phyloP scores from a whole-genome alignment of 2,888 invertebrate species.

The Merodon equestris region DNA sequence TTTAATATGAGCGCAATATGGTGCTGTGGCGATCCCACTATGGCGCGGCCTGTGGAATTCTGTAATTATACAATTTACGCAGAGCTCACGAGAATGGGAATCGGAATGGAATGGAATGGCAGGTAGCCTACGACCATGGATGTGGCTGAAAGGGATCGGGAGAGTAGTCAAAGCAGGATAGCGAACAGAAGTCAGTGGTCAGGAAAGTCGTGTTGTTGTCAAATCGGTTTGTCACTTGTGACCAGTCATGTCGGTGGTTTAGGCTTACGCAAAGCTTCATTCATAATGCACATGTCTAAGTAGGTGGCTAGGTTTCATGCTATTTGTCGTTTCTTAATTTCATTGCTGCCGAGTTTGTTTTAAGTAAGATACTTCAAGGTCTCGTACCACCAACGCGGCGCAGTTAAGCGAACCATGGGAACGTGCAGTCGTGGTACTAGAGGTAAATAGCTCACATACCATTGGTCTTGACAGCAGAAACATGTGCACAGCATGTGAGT shows the following conservation, averaged over 20 bases:
- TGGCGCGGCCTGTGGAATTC: slow-evolving; percentile 49
- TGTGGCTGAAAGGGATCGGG: too few species aligned
- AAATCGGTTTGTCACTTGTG: slow-evolving; percentile 60
- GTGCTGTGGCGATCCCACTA: slow-evolving; percentile 42
- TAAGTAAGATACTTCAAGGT: slow-evolving; percentile 65
- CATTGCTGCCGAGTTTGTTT: slow-evolving; percentile 48
- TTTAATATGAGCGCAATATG: slow-evolving; percentile 46
- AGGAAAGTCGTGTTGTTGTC: slow-evolving; percentile 36
- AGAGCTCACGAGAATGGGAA: slow-evolving; percentile 41
- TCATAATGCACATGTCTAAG: slow-evolving; percentile 41
- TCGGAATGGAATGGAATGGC: slow-evolving; percentile 1
- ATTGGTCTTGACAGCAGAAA: slow-evolving; percentile 36
- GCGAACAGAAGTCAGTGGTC: too few species aligned
- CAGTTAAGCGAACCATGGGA: slow-evolving; percentile 42
- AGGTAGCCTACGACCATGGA: background rate
- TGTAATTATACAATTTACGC: slow-evolving; percentile 54
- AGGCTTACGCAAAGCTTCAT: slow-evolving; percentile 62
- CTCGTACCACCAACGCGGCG: slow-evolving; percentile 61
- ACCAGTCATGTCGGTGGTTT: background rate
- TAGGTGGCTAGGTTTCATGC: background rate
- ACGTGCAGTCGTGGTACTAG: slow-evolving; percentile 15
- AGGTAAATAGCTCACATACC: slow-evolving; percentile 27
- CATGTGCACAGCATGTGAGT: slow-evolving; percentile 45
- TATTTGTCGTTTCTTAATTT: background rate
- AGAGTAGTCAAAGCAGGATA: too few species aligned